Base-by-base conservation (phyloP, 2,113 vertebrate genomes). In the Centropristis striata region DNA sequence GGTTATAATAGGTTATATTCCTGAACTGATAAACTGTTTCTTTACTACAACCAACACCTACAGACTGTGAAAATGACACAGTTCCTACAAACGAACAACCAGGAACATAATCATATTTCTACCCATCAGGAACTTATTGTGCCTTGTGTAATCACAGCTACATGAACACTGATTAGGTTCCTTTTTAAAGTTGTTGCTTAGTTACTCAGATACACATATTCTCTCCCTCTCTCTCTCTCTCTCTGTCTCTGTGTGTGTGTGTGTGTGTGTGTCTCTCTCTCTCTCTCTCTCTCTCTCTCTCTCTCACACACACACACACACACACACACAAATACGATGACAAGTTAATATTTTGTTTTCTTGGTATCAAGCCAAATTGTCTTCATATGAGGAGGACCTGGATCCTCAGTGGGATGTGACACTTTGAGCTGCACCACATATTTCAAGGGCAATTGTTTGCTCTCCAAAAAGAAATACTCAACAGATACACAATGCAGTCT, bases 321-420 rank as follows among this genome's bases (percentile, higher is more conserved):
- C 57, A 25, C 57, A 49, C 39, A 41, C 36, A 58, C 25, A 25
- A 18, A 37, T 15, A 23, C 5, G 4, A 59, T 55, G 46, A 72
- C 18, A 82, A 69, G 61, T 59, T 76, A 83, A 73, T 58, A 39
- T 15, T 47, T 74, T 66, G 54, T 64, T 82, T 78, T 80, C 15
- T 0, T 4, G 36, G 60, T 68, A n/a, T 67, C 64, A 83, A 81
- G 69, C 44, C 60, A 78, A 78, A 65, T 42, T 58, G 42, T 78
- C 54, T 15, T 66, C 49, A 71, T 67, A 83, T 71, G 41, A 67
- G 13, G 10, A 49, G 5, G 13, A 16, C 27, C 47, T 71, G 59
- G 39, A 55, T 78, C 53, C 20, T 44, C 50, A 27, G 32, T 65
- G 57, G 41, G 72, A 58, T 0, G 11, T n/a, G 53, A 46, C 39